These are phyloP conservation scores for Urechis unicinctus DNA, from an alignment of 2,888 invertebrate species.

Conservation along the genomic window DNA sequence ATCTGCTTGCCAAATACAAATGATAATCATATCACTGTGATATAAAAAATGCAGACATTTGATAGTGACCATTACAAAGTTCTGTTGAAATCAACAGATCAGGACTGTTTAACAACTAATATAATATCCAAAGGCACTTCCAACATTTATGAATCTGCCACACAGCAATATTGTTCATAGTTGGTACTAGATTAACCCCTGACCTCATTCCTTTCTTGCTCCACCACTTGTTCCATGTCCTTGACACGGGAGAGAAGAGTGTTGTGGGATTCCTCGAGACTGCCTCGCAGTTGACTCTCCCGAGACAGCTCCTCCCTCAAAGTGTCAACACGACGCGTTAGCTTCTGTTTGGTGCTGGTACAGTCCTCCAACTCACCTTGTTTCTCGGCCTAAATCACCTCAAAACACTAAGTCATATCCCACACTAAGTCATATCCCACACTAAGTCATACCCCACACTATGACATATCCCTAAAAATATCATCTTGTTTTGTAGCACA, in stretches of 20 bases:
- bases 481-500: no score
- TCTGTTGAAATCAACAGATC: no score
- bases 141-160: no score
- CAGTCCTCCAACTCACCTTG: conserved; percentile 5
- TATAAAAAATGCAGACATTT: no score
- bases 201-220: conserved; percentile 13
- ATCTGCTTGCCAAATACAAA: no score
- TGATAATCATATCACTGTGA: no score
- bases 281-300: conserved; percentile 37
- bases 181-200: background rate
- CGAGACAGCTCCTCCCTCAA: conserved; percentile 34
- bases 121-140: no score
- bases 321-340: conserved; percentile 30
- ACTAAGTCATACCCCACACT: background rate
- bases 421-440: background rate
- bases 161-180: no score
- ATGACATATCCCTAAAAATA: no score
- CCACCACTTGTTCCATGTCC: conserved; percentile 31
- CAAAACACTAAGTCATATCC: background rate
- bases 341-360: conserved; percentile 28
- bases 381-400: conserved; percentile 2
- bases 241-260: conserved; percentile 33
- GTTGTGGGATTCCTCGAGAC: conserved; percentile 43
- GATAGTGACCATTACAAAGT: no score
- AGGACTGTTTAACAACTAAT: no score